phyloP scores from a whole-genome alignment of 2,888 invertebrate genomes.

The Ophion ellenae region DNA sequence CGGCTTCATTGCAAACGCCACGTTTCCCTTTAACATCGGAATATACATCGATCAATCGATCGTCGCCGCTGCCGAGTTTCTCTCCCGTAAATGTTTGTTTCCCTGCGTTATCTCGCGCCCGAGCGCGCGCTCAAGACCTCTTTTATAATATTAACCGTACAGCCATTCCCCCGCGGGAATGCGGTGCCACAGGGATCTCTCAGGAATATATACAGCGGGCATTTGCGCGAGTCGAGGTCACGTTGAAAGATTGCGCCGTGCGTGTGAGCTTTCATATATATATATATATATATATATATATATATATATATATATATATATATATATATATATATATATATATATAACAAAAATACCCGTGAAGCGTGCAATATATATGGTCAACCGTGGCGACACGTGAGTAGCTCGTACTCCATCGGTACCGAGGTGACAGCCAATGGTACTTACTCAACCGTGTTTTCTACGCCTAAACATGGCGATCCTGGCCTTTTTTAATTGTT shows the following conservation, averaged over 20 bases:
- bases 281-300: too few relatives aligned
- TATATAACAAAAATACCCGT: slow-evolving; percentile 3
- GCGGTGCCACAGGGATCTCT: slow-evolving; percentile 47
- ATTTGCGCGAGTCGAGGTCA: slow-evolving; percentile 48
- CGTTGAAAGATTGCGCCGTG: slow-evolving; percentile 49
- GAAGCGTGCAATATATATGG: slow-evolving; percentile 28
- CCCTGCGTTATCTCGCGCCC: slow-evolving; percentile 36
- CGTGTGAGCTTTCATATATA: not conserved
- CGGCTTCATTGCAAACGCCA: slow-evolving; percentile 20
- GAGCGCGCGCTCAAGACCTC: slow-evolving; percentile 9
- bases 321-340: not conserved
- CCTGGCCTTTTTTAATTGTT: slow-evolving; percentile 52
- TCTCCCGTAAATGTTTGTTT: slow-evolving; percentile 59
- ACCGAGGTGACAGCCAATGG: slow-evolving; percentile 51
- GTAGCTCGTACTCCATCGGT: slow-evolving; percentile 43
- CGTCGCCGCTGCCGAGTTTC: slow-evolving; percentile 45
- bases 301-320: not conserved
- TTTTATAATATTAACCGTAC: slow-evolving; percentile 29
- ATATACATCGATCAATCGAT: slow-evolving; percentile 53
- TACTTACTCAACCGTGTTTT: slow-evolving; percentile 53
- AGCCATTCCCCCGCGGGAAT: slow-evolving; percentile 57
- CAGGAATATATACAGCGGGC: slow-evolving; percentile 17
- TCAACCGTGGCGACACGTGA: slow-evolving; percentile 44
- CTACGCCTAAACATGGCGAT: slow-evolving; percentile 49
- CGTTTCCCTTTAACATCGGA: slow-evolving; percentile 25